Evolutionary conservation across 92 coral and sea anemone species (phyloP).

Genomic region (Actinostola sp.): DNA sequence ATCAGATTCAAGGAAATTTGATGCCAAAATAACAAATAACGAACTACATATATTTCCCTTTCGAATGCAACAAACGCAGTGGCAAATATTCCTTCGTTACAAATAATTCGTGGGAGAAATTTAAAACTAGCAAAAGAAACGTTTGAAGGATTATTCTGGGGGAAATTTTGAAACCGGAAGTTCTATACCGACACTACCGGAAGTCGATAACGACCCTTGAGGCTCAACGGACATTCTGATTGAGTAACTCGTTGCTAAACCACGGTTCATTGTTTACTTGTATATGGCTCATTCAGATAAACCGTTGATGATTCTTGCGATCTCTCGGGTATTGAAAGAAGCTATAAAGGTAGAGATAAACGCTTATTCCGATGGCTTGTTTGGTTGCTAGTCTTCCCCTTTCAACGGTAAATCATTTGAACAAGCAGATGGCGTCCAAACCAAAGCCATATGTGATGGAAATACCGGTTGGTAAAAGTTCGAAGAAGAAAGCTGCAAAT

Average conservation of each 20-base stretch:
- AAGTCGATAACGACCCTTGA: conserved; percentile 18
- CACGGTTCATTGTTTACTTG: conserved; percentile 26
- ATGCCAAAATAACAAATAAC: not conserved
- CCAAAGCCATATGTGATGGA: conserved; percentile 43
- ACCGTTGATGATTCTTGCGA: no score
- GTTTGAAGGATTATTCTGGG: no score
- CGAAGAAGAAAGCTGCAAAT: conserved; percentile 41
- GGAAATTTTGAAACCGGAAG: conserved; percentile 13
- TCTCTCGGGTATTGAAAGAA: not conserved
- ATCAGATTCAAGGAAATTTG: conserved; percentile 37
- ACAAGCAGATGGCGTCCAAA: conserved; percentile 34
- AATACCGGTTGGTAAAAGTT: conserved; percentile 24
- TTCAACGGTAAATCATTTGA: not conserved
- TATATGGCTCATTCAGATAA: not conserved
- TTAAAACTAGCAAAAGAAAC: no score
- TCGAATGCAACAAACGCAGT: not conserved
- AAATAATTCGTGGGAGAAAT: no score
- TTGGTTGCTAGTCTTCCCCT: conserved; percentile 13
- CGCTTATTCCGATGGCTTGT: conserved; percentile 38
- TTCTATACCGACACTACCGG: conserved; percentile 3
- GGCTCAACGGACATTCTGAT: conserved; percentile 23
- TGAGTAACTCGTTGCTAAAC: conserved; percentile 47
- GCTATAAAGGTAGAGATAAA: not conserved
- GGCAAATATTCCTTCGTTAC: not conserved
- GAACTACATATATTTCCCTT: not conserved